These are phyloP conservation scores for Drosophila virilis DNA, from an alignment of 1,140 invertebrate species.

Conservation along the genomic window DNA sequence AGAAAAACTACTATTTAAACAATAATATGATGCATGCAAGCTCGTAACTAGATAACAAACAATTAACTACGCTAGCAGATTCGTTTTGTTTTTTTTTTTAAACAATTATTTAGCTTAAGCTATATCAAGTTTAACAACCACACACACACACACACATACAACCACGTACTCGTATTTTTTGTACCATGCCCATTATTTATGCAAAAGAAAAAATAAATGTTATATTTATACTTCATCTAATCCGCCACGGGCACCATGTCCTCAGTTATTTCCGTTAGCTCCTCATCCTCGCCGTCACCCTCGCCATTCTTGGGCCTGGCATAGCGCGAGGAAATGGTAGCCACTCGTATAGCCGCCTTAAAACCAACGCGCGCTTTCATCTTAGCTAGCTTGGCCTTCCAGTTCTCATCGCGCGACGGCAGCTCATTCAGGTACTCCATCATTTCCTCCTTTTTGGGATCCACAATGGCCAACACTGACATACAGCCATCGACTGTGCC, in stretches of 20 bases:
- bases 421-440: constrained; percentile 88
- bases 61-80: constrained; percentile 51
- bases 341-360: constrained; percentile 86
- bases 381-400: constrained; percentile 90
- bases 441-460: constrained; percentile 89
- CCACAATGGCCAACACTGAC: constrained; percentile 95
- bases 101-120: constrained; percentile 73
- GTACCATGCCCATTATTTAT: constrained; percentile 67
- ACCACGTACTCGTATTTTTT: constrained; percentile 58
- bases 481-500: constrained; percentile 97
- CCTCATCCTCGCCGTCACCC: constrained; percentile 64
- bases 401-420: constrained; percentile 90
- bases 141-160: constrained; percentile 32
- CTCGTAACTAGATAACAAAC: constrained; percentile 27
- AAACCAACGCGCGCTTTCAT: constrained; percentile 88
- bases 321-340: constrained; percentile 78
- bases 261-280: constrained; percentile 69
- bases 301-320: constrained; percentile 58
- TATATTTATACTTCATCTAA: constrained; percentile 75
- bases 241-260: constrained; percentile 65
- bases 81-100: constrained; percentile 44
- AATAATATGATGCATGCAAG: constrained; percentile 35
- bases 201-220: constrained; percentile 68
- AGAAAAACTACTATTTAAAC: constrained; percentile 42
- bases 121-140: constrained; percentile 49